Conservation (phyloP, 1,140 invertebrate species). For the Grapholita molesta region DNA sequence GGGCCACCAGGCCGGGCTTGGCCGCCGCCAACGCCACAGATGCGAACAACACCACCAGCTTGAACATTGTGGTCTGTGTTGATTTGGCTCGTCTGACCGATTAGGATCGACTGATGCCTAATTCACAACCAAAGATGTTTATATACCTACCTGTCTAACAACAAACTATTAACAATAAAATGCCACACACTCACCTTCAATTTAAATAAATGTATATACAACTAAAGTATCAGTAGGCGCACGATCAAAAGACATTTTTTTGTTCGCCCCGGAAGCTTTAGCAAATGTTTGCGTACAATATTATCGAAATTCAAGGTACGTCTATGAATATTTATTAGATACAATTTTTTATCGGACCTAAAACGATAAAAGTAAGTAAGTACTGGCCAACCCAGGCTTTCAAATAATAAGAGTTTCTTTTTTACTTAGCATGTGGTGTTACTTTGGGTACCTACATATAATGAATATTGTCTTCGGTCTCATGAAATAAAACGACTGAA, state of each 20-base stretch:
- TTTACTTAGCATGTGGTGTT: too few species aligned
- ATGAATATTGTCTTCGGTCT: too few species aligned
- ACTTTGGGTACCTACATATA: background rate
- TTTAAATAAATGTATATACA: conserved; percentile 25
- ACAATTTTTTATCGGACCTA: background rate
- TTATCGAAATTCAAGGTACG: conserved; percentile 8
- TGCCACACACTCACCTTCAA: conserved; percentile 60
- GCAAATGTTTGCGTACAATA: conserved; percentile 17
- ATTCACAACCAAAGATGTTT: conserved; percentile 37
- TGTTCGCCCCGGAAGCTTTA: conserved; percentile 35
- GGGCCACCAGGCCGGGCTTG: conserved; percentile 61
- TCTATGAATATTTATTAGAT: conserved; percentile 3
- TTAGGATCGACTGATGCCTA: conserved; percentile 60
- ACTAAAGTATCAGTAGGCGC: conserved; percentile 1
- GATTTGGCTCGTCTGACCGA: conserved; percentile 44
- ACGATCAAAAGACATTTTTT: conserved; percentile 20
- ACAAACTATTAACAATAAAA: conserved; percentile 44
- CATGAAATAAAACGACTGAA: too few species aligned
- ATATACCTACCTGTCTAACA: conserved; percentile 45
- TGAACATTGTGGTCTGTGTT: conserved; percentile 78
- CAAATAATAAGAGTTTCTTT: background rate
- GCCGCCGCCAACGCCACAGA: conserved; percentile 62
- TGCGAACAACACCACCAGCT: conserved; percentile 68
- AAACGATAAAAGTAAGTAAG: background rate
- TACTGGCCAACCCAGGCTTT: background rate